Evolutionary conservation across 1,140 invertebrate genomes (phyloP).

Genomic region (Geopemphigus sp.): DNA sequence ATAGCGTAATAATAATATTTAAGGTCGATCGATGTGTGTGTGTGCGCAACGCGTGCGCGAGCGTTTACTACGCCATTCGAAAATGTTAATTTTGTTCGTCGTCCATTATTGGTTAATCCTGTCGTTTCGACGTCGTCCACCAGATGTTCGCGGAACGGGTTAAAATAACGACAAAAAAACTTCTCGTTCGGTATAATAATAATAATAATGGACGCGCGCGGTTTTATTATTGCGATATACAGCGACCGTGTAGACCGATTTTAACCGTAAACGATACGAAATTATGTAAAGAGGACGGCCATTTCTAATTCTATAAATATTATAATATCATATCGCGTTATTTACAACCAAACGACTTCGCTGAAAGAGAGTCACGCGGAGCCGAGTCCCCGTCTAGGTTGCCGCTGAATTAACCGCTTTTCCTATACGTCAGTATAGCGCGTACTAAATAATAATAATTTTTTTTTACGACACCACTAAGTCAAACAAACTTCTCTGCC

Average conservation of each 20-base stretch:
- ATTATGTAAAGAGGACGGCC: background rate
- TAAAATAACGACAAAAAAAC: constrained; percentile 21
- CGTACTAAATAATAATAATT: too few species aligned
- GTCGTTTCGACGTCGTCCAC: background rate
- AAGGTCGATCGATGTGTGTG: background rate
- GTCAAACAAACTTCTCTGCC: too few species aligned
- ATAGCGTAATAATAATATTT: constrained; percentile 20
- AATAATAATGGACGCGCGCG: background rate
- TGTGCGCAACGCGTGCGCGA: background rate
- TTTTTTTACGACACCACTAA: too few species aligned
- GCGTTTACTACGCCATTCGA: constrained; percentile 4
- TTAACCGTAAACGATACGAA: constrained; percentile 5
- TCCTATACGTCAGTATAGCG: too few species aligned
- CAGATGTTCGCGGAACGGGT: constrained; percentile 7
- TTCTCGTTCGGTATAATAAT: constrained; percentile 1
- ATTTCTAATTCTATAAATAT: background rate
- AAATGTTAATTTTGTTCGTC: constrained; percentile 29
- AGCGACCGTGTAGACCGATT: background rate
- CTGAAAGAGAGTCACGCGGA: too few species aligned
- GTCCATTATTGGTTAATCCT: background rate
- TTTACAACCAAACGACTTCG: background rate
- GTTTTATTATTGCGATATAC: background rate
- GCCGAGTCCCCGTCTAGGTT: too few species aligned
- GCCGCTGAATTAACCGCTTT: too few species aligned
- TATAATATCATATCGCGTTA: too few species aligned